Evolutionary conservation across 2,113 vertebrate genomes (phyloP).

Genomic region (Colistium nudipinnis): DNA sequence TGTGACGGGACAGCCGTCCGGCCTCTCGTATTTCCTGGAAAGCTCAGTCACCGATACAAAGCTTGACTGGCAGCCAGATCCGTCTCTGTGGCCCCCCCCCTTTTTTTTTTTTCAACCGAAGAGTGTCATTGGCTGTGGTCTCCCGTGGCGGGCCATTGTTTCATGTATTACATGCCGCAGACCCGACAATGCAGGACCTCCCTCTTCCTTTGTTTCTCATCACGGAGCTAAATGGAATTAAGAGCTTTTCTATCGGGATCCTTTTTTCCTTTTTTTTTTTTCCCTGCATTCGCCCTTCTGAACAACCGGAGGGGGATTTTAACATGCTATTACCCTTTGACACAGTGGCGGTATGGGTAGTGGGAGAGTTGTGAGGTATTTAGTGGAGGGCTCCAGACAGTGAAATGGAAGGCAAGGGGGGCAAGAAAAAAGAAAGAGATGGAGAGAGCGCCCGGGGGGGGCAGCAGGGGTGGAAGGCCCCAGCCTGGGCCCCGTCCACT

Average conservation of each 20-base stretch:
- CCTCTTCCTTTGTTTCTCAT: slow-evolving; percentile 67
- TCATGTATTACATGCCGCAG: slow-evolving; percentile 48
- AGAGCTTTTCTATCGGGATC: slow-evolving; percentile 66
- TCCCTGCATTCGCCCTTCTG: slow-evolving; percentile 64
- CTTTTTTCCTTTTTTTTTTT: slow-evolving; percentile 49
- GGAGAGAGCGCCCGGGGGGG: slow-evolving; percentile 75
- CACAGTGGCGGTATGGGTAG: slow-evolving; percentile 67
- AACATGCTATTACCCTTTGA: slow-evolving; percentile 82
- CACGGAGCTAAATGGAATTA: slow-evolving; percentile 73
- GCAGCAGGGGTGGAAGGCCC: slow-evolving; percentile 73
- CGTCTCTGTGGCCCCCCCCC: slow-evolving; percentile 55
- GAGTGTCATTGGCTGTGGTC: slow-evolving; percentile 68
- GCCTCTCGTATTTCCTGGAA: slow-evolving; percentile 74
- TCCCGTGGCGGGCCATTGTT: slow-evolving; percentile 49
- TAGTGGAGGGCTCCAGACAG: slow-evolving; percentile 66
- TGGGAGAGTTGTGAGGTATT: slow-evolving; percentile 73
- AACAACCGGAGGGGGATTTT: slow-evolving; percentile 78
- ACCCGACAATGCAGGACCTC: slow-evolving; percentile 46
- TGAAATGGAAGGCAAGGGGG: slow-evolving; percentile 75
- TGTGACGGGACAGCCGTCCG: slow-evolving; percentile 73
- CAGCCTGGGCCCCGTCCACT: slow-evolving; percentile 75
- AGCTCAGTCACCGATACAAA: slow-evolving; percentile 75
- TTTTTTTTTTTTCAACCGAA: too few relatives aligned
- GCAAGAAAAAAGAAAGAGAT: slow-evolving; percentile 73
- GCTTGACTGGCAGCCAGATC: slow-evolving; percentile 75